These are phyloP conservation scores for Lepus townsendii DNA, from an alignment of 2,797 vertebrate species.

Conservation along the genomic window DNA sequence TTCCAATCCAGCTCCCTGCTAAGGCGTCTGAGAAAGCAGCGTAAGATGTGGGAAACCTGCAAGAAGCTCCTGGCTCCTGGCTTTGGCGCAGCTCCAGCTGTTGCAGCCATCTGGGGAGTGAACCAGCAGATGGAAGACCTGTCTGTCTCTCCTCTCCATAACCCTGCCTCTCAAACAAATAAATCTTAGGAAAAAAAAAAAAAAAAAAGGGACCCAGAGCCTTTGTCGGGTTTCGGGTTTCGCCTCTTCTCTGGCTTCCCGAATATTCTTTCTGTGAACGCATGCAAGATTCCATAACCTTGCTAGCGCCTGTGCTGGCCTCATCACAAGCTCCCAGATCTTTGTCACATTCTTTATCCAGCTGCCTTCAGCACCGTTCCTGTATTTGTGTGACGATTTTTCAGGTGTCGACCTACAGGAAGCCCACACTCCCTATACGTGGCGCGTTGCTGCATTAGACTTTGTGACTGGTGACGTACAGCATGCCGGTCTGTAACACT, in stretches of 20 bases:
- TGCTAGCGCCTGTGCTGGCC: neutral
- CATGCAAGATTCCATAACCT: neutral
- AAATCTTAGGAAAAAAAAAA: no score
- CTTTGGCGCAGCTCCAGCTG: no score
- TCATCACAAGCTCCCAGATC: neutral
- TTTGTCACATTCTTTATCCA: neutral
- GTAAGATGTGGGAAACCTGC: no score
- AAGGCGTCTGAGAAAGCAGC: no score
- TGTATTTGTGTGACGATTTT: neutral
- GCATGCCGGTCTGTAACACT: neutral
- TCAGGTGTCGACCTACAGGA: neutral
- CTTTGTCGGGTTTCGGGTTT: neutral
- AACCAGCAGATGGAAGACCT: no score
- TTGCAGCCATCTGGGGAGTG: no score
- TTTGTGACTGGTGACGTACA: neutral
- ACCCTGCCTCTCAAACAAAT: no score
- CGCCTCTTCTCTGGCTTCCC: neutral
- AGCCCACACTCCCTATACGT: rapidly evolving
- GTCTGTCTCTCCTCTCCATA: no score
- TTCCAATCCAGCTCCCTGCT: no score
- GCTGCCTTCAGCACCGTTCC: neutral
- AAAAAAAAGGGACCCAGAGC: neutral
- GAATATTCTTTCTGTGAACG: neutral
- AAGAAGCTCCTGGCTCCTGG: no score
- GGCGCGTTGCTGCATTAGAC: no score